A percentile compares a stretch with the other conserved stretches of the same genome.
These are phyloP conservation scores for Galerucella pusilla DNA, from an alignment of 2,888 invertebrate species.

Conservation along the genomic window DNA sequence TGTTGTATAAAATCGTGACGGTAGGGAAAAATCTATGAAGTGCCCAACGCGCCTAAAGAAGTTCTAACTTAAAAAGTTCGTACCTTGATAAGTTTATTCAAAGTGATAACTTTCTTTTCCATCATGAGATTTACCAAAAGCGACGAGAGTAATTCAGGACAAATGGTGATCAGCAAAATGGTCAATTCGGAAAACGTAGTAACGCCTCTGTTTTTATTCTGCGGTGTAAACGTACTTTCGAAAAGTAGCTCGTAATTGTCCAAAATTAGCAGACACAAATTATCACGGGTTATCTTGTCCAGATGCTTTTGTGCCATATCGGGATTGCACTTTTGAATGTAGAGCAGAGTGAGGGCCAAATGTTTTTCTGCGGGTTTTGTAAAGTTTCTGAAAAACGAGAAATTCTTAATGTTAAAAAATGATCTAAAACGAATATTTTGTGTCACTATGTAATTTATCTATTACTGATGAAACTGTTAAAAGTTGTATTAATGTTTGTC, in stretches of 20 bases:
- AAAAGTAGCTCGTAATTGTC: conserved; percentile 68
- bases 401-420: conserved; percentile 15
- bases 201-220: conserved; percentile 59
- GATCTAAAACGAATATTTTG: background rate
- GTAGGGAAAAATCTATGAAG: too few relatives aligned
- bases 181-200: conserved; percentile 70
- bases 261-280: conserved; percentile 62
- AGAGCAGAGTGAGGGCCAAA: conserved; percentile 66
- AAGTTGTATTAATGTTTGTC: too few relatives aligned
- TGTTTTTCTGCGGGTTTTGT: conserved; percentile 60
- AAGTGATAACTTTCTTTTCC: conserved; percentile 61
- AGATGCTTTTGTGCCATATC: conserved; percentile 65
- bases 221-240: conserved; percentile 62
- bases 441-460: too few relatives aligned
- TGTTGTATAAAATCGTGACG: too few relatives aligned
- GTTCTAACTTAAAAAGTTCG: background rate
- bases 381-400: conserved; percentile 37
- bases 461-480: too few relatives aligned
- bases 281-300: conserved; percentile 62
- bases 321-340: conserved; percentile 68
- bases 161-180: conserved; percentile 66
- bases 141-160: conserved; percentile 65
- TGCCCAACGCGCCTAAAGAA: too few relatives aligned
- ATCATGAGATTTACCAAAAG: conserved; percentile 66
- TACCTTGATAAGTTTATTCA: conserved; percentile 65